Percentiles rank a stretch among this genome's conserved stretches.
Evolutionary conservation across 2,888 invertebrate genomes (phyloP).

Genomic region (Drosophila diplacantha): DNA sequence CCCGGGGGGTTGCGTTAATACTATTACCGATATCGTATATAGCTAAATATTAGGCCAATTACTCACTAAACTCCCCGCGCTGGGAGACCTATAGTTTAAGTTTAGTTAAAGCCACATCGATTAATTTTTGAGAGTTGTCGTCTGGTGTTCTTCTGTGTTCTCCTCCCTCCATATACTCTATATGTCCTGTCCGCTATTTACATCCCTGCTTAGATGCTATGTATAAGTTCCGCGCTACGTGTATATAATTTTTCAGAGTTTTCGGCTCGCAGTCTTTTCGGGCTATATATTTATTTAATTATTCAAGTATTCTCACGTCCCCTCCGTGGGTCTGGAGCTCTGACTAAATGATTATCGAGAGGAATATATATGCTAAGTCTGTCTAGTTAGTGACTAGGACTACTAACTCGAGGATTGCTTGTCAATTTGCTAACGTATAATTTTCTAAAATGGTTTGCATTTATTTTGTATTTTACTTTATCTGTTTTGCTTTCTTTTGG

Average conservation of each 20-base stretch:
- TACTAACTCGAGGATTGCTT: slow-evolving; percentile 60
- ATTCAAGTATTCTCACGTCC: slow-evolving; percentile 44
- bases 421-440: slow-evolving; percentile 52
- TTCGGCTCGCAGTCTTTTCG: slow-evolving; percentile 73
- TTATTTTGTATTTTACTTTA: slow-evolving; percentile 13
- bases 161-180: slow-evolving; percentile 21
- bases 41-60: slow-evolving; percentile 41
- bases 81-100: slow-evolving; percentile 32
- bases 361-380: slow-evolving; percentile 45
- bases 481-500: slow-evolving; percentile 10
- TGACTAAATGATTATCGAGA: slow-evolving; percentile 67
- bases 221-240: slow-evolving; percentile 42
- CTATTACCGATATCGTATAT: slow-evolving; percentile 34
- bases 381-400: slow-evolving; percentile 53
- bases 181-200: slow-evolving; percentile 34
- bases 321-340: slow-evolving; percentile 40
- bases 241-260: slow-evolving; percentile 69
- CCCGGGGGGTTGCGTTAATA: slow-evolving; percentile 30
- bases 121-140: slow-evolving; percentile 53
- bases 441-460: slow-evolving; percentile 52
- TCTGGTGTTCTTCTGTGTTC: slow-evolving; percentile 53
- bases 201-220: slow-evolving; percentile 31
- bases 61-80: slow-evolving; percentile 23
- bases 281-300: slow-evolving; percentile 58
- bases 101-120: slow-evolving; percentile 70